Evolutionary conservation across 2,888 invertebrate species (phyloP).

Genomic region (Gisinianus flammeolus): DNA sequence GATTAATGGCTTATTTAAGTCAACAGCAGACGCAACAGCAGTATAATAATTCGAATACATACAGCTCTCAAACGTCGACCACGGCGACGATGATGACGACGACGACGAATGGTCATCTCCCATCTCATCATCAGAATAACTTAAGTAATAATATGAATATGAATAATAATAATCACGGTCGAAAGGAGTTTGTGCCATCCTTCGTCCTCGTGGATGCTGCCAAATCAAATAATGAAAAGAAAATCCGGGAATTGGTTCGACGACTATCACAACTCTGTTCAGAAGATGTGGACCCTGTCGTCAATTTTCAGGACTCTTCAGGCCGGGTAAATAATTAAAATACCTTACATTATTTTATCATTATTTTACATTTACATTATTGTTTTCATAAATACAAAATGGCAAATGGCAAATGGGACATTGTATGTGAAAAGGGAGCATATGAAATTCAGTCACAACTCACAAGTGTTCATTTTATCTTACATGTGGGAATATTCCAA

Average conservation of each 20-base stretch:
- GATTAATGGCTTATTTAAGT: conserved; percentile 17
- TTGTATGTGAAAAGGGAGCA: no score
- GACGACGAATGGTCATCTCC: not conserved
- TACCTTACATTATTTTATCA: not conserved
- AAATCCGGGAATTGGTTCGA: conserved; percentile 51
- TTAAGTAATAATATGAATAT: not conserved
- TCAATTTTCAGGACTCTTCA: conserved; percentile 56
- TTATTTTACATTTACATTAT: not conserved
- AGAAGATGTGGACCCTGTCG: conserved; percentile 51
- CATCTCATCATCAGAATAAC: conserved; percentile 29
- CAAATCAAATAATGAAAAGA: conserved; percentile 50
- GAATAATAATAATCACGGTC: conserved; percentile 23
- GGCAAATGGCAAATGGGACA: no score
- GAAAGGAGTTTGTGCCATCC: conserved; percentile 49
- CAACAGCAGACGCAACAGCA: not conserved
- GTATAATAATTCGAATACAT: conserved; percentile 22
- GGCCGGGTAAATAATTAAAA: conserved; percentile 54
- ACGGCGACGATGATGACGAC: not conserved
- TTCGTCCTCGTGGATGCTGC: conserved; percentile 54
- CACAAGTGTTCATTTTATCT: no score
- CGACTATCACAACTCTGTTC: conserved; percentile 42
- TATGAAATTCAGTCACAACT: no score
- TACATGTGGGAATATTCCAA: no score
- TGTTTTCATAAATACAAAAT: no score
- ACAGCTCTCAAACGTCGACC: not conserved